Evolutionary conservation across 2,888 invertebrate species (phyloP).

Genomic region (Drosophila stalkeri): DNA sequence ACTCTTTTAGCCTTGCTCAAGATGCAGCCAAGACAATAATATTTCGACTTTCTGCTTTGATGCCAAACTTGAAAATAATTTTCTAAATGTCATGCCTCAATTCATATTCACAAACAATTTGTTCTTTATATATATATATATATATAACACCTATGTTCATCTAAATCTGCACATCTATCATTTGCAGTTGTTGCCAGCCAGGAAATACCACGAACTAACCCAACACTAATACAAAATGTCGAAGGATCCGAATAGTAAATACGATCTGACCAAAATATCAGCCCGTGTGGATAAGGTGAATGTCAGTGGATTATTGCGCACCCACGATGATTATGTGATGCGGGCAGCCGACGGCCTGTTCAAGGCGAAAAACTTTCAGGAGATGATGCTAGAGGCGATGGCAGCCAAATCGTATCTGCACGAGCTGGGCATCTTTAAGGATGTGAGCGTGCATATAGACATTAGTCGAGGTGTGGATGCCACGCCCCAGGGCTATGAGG

Average conservation of each 20-base stretch:
- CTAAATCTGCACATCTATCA: not conserved
- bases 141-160: not conserved
- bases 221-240: conserved; percentile 40
- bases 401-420: conserved; percentile 91
- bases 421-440: conserved; percentile 94
- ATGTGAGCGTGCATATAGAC: conserved; percentile 94
- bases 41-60: not conserved
- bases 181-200: conserved; percentile 43
- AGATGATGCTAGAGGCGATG: conserved; percentile 90
- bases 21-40: not conserved
- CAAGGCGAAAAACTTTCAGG: conserved; percentile 93
- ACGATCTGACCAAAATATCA: conserved; percentile 80
- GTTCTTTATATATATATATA: not conserved
- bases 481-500: conserved; percentile 93
- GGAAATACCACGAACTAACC: conserved; percentile 18
- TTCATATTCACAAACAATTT: not conserved
- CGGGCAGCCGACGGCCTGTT: conserved; percentile 93
- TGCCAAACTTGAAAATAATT: not conserved
- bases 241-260: conserved; percentile 62
- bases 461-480: conserved; percentile 92
- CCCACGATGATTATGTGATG: conserved; percentile 94
- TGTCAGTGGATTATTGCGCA: conserved; percentile 93
- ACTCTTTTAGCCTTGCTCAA: not conserved
- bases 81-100: not conserved
- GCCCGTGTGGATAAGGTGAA: conserved; percentile 94